phyloP scores from a whole-genome alignment of 2,797 vertebrate species.

The Tokudaia muenninki region DNA sequence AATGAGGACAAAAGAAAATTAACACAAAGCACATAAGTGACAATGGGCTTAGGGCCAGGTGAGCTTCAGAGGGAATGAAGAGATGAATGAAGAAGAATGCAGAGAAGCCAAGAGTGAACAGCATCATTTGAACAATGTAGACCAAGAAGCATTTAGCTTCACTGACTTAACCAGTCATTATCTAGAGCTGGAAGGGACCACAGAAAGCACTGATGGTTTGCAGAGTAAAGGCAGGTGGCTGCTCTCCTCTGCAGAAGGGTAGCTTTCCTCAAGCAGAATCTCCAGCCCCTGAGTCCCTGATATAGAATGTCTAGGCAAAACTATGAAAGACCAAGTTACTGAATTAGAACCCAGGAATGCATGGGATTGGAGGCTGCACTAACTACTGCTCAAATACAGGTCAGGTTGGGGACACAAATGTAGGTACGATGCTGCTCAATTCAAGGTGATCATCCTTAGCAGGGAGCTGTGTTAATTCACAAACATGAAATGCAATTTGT shows the following conservation, averaged over 20 bases:
- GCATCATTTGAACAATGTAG: not conserved
- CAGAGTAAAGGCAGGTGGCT: not conserved
- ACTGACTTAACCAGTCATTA: conserved; percentile 21
- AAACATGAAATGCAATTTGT: not conserved
- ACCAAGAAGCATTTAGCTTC: not conserved
- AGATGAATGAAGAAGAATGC: not conserved
- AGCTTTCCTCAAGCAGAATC: not conserved
- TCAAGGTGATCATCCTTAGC: not conserved
- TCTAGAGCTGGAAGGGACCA: not conserved
- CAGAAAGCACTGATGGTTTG: not conserved
- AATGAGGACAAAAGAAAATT: not conserved
- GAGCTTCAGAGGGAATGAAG: not conserved
- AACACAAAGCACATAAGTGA: not conserved
- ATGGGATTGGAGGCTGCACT: not conserved
- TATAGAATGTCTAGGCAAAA: not conserved
- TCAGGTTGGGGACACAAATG: not conserved
- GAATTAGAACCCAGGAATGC: not conserved
- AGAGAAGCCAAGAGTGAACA: not conserved
- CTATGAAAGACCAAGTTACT: not conserved
- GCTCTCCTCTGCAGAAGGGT: not conserved
- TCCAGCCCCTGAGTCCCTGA: not conserved
- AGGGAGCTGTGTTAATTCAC: not conserved
- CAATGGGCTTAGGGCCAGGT: not conserved
- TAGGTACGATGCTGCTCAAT: not conserved
- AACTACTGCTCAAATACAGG: not conserved